Base-by-base conservation (phyloP, 2,888 invertebrate species). In the Dicyrtomina minuta region DNA sequence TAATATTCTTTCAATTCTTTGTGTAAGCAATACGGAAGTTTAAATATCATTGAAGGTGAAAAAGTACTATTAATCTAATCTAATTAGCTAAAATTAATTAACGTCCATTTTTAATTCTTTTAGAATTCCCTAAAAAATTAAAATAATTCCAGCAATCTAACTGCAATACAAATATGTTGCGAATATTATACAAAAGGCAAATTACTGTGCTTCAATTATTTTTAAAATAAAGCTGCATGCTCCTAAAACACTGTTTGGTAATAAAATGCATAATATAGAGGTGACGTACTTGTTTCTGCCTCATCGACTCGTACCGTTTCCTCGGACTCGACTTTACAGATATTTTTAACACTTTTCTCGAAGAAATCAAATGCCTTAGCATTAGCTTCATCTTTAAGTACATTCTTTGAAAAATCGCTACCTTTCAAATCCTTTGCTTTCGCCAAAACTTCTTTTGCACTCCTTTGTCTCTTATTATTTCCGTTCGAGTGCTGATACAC, bases 351-450 rank as follows among this genome's bases (percentile, higher is more conserved):
- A 60, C 72, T 77, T 79, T 93, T 93, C 80, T 93, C 91, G 81
- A 96, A 94, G 79, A 90, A 90, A 80, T 92, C 91, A 80, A 90
- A 96, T 0, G 96, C 96, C 79, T 92, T 91, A 78, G 92, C 91
- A 79, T 96, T 95, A 0, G 92, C 94, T 27, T 91, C 91, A 79
- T 92, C 89, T 81, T 94, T 95, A 41, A 96, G 83, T 75, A 86
- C 87, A 79, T 89, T 92, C 81, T 90, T 91, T 0, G 92, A 91
- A 80, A 91, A 92, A 81, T 93, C 92, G 0, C 89, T 89, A 76
- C 90, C 92, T 82, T 97, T 95, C 53, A 98, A 82, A 78, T 95
- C 93, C 83, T 98, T 98, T 0, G 96, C 97, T 84, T 97, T 96
- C 66, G 91, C 90, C 51, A 99, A 84, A 24, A 97, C 96, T 81